Percentiles rank a stretch among this genome's conserved stretches.
phyloP scores from a whole-genome alignment of 2,888 invertebrate genomes.

The Tenodera sinensis region DNA sequence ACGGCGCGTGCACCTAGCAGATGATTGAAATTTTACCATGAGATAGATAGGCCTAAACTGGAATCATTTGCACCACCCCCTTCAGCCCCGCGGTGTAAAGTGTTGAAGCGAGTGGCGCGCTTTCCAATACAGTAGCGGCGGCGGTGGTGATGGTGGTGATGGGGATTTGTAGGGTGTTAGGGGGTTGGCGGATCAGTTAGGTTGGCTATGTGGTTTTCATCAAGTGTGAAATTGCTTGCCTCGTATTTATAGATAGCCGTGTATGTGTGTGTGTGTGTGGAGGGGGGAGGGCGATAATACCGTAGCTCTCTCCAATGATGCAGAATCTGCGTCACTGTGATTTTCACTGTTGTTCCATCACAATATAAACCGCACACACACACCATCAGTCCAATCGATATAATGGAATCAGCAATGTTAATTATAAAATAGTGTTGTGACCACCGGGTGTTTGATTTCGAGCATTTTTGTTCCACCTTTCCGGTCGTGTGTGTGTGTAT shows the following conservation, averaged over 20 bases:
- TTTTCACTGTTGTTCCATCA: conserved; percentile 29
- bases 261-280: conserved; percentile 10
- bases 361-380: conserved; percentile 26
- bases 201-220: conserved; percentile 31
- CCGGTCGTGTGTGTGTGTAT: conserved; percentile 20
- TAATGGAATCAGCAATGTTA: conserved; percentile 32
- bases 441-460: conserved; percentile 31
- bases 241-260: conserved; percentile 32
- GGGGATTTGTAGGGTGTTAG: conserved; percentile 25
- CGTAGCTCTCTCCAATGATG: conserved; percentile 28
- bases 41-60: conserved; percentile 16
- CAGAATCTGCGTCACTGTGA: conserved; percentile 31
- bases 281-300: conserved; percentile 25
- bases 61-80: conserved; percentile 12
- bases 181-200: conserved; percentile 13
- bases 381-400: conserved; percentile 28
- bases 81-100: conserved; percentile 7
- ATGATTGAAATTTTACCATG: conserved; percentile 22
- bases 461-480: conserved; percentile 29
- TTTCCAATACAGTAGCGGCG: conserved; percentile 1
- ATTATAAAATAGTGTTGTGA: conserved; percentile 32
- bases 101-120: conserved; percentile 13
- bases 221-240: conserved; percentile 34
- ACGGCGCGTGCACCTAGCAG: not conserved
- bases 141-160: conserved; percentile 8